Evolutionary conservation across 2,888 invertebrate genomes (phyloP).

Genomic region (Eilema griseolum): DNA sequence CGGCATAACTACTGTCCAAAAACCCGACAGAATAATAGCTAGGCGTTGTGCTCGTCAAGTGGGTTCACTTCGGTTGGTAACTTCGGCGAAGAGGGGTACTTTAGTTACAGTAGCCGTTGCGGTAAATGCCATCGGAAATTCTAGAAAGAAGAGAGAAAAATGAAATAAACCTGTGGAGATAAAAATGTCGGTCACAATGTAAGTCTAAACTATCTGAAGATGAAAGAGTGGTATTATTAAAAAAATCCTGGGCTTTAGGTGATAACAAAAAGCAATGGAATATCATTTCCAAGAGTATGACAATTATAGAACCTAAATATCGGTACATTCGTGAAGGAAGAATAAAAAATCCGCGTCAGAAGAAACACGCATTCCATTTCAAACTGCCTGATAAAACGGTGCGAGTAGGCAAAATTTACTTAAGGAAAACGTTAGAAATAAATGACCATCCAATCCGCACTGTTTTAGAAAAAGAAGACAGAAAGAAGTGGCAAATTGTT

Average conservation of each 20-base stretch:
- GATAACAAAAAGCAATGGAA: constrained; percentile 20
- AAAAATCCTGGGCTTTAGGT: constrained; percentile 16
- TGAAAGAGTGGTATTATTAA: background rate
- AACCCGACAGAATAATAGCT: too few species aligned
- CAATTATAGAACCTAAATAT: background rate
- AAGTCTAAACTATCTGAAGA: constrained; percentile 6
- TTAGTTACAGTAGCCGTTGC: too few species aligned
- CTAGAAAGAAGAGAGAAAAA: constrained; percentile 4
- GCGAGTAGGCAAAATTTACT: constrained; percentile 36
- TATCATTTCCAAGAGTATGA: background rate
- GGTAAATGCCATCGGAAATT: too few species aligned
- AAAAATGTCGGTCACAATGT: constrained; percentile 9
- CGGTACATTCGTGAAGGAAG: background rate
- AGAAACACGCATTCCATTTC: constrained; percentile 17
- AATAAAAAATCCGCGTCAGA: constrained; percentile 14
- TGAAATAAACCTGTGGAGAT: background rate
- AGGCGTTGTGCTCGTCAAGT: too few species aligned
- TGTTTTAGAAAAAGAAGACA: background rate
- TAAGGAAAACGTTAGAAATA: constrained; percentile 23
- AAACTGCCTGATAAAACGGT: constrained; percentile 12
- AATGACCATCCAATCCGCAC: background rate
- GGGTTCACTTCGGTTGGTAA: too few species aligned
- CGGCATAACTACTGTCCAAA: too few species aligned
- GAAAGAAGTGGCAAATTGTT: background rate
- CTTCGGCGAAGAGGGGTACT: too few species aligned